Evolutionary conservation across 2,113 vertebrate species (phyloP), one percentile per base, ranked within the genome.

Genomic region (Chunga burmeisteri): DNA sequence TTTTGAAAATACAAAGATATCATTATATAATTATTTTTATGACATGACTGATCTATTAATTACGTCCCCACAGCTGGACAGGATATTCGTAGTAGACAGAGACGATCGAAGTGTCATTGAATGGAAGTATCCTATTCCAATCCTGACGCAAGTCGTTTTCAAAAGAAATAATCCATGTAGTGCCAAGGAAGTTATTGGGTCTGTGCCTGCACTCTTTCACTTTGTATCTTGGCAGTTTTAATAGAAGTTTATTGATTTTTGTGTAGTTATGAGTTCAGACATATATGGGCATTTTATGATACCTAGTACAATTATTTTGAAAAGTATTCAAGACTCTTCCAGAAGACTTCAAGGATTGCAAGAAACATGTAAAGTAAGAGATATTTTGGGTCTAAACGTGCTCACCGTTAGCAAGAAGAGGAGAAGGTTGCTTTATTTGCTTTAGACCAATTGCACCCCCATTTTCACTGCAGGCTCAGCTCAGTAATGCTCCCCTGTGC

Each of bases 401-500:
- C 49, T 92, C 47, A 36, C 6, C 7, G 0, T 27, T 3, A 73
- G 12, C 61, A 36, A 36, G 89, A 38, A 20, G 25, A 83, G 58
- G 40, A 68, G 71, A 25, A 2, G 30, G 20, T 4, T 46, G 42
- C 32, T 89, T 62, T 44, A 15, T 18, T 62, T 32, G 8, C 58
- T 68, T 47, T 46, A 90, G 80, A 40, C 26, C 66, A 46, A 2
- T 42, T 52, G 70, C 91, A 82, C 0, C 20, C n/a, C 74, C 71
- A 17, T 55, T 46, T 58, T 62, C 65, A 32, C 52, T 7, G 38
- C 56, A 7, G 80, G 53, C 79, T 58, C 11, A 3, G 61, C 2
- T 16, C 82, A 32, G 83, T 4, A 10, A 34, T 83, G 83, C 97
- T 90, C 89, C 96, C 14, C 58, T 63, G 12, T 94, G 96, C 96